Base-by-base conservation (phyloP, 2,888 invertebrate genomes). In the Andrena fulva region DNA sequence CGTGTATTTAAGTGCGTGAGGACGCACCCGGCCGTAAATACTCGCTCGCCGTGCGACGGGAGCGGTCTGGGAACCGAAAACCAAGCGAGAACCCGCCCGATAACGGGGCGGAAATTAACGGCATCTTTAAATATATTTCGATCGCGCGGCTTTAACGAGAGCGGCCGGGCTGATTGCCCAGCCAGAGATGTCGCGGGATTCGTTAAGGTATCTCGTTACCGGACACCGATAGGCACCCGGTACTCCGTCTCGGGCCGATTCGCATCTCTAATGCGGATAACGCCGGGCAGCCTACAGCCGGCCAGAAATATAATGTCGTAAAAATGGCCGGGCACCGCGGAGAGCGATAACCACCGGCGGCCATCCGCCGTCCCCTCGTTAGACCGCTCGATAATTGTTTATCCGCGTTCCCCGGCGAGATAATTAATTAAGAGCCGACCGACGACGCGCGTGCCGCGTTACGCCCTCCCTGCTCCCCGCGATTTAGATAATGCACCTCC, bases 341-440 rank as follows among this genome's bases (percentile, higher is more conserved):
- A 7, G 27, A 35, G 8, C 56, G 56, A 82, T 69, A 29, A 69
- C 54, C 56, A 54, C 8, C 60, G 42, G 24, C 29, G 59, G 29
- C 48, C 50, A 2, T 42, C 42, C 35, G 62, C 35, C 1, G 35
- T 64, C 35, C n/a, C n/a, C 78, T 84, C 84, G 79, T 79, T 76
- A 70, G 67, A 50, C 60, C 69, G 31, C 72, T 69, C 80, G 80
- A 74, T 84, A 85, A 77, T 85, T 84, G 82, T 82, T 84, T 79
- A 84, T 77, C 68, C 81, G 70, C 66, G 74, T 29, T 29, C 35
- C 54, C 52, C 59, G n/a, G 35, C 72, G 12, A 64, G 77, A 72
- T 76, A 84, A 85, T 85, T 85, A 84, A 85, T 85, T 84, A 70
- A 70, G 81, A 76, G 81, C 63, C 78, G 73, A 35, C 76, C 29